Evolutionary conservation across 53 echinoderm and acorn worm genomes (phyloP).

Genomic region (Temnopleurus reevesii): DNA sequence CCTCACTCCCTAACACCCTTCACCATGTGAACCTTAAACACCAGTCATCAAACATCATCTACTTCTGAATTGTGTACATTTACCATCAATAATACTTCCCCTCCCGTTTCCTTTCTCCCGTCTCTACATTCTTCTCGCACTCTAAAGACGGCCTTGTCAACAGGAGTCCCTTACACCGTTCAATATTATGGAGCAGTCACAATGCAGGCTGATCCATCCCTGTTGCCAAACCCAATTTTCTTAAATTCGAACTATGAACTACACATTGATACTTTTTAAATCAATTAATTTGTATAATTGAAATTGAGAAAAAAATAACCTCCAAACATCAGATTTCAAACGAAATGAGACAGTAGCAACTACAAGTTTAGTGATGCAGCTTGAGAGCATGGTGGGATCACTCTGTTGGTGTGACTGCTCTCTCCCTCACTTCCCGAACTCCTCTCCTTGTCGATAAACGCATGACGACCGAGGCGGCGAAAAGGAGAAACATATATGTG

Average conservation of each 20-base stretch:
- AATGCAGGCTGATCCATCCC: too few species aligned
- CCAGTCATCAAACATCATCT: constrained; percentile 4
- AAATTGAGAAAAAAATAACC: too few species aligned
- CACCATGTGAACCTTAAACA: background rate
- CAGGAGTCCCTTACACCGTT: background rate
- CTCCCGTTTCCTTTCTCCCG: background rate
- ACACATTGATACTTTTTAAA: too few species aligned
- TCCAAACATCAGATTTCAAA: too few species aligned
- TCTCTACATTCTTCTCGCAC: background rate
- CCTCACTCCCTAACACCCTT: background rate
- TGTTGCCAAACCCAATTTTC: too few species aligned
- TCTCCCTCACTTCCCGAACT: background rate
- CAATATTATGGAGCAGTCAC: too few species aligned
- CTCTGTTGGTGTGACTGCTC: background rate
- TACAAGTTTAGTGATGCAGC: too few species aligned
- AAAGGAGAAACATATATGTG: constrained; percentile 34
- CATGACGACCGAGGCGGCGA: constrained; percentile 32
- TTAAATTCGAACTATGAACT: too few species aligned
- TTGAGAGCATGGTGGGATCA: too few species aligned
- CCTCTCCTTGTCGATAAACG: constrained; percentile 27
- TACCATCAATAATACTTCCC: background rate
- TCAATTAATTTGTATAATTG: too few species aligned
- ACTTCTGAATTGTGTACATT: background rate
- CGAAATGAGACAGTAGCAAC: too few species aligned
- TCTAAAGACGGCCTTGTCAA: constrained; percentile 5